Evolutionary conservation across 2,888 invertebrate species (phyloP), one percentile per base, ranked within the genome.

Genomic region (Tetragnatha montana): DNA sequence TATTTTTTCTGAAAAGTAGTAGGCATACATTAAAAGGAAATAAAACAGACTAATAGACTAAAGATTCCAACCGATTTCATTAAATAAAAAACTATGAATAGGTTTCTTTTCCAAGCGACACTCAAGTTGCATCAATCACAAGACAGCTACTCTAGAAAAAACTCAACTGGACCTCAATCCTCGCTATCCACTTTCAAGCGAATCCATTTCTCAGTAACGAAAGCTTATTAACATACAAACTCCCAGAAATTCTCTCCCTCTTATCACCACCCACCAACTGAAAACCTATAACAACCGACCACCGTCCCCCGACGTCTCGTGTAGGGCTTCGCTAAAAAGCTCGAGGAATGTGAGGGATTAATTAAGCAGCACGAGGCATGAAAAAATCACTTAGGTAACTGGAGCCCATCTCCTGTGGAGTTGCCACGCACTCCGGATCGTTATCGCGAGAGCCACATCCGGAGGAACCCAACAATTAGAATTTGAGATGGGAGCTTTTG

Each of bases 361-460:
- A 76, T 78, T 85, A 85, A 70, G 79, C 85, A 35, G 47, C 70
- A 88, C 7, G 35, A 82, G 50, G 51, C 76, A 80, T 71, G 82
- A 73, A 79, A 87, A 82, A 74, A 79, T 73, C 60, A 47, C 82
- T 78, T 60, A 71, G 73, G 78, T 74, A 88, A 88, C 78, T 78
- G 78, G 88, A 88, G 82, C 82, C 70, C 71, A 88, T 85, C 78
- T 85, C 85, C 85, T n/a, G 50, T 71, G 12, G 83, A 60, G 76
- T n/a, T 50, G 69, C 70, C 79, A 70, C 19, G 35, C 17, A 76
- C 49, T 22, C 50, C 14, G 51, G 21, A 86, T 86, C 80, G 60
- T 74, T 86, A 86, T 86, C 86, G 73, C 19, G 17, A 21, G 21
- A 78, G 73, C 74, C 6, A 76, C 35, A 86, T 86, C 80, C 86